Evolutionary conservation across 2,113 vertebrate genomes (phyloP).

Genomic region (Phrynosoma platyrhinos): DNA sequence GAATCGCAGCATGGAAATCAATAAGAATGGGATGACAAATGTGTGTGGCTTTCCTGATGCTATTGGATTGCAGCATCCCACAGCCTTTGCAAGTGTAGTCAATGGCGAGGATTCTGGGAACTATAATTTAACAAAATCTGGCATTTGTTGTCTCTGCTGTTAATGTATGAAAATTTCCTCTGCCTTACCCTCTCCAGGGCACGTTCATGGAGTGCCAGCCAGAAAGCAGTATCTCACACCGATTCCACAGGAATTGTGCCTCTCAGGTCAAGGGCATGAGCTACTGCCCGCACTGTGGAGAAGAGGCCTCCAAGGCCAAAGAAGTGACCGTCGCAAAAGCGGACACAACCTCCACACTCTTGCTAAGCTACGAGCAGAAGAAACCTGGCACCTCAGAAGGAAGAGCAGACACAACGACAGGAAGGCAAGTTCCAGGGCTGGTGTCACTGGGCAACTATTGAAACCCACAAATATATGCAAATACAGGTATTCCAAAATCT

Average conservation of each 20-base stretch:
- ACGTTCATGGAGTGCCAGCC: slow-evolving; percentile 97
- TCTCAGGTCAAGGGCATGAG: slow-evolving; percentile 87
- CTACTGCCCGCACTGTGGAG: slow-evolving; percentile 97
- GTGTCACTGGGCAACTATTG: background rate
- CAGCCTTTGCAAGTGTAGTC: no score
- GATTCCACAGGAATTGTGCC: slow-evolving; percentile 92
- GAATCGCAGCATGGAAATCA: no score
- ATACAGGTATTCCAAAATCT: no score
- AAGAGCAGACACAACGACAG: slow-evolving; percentile 94
- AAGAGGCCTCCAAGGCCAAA: slow-evolving; percentile 89
- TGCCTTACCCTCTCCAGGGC: slow-evolving; percentile 83
- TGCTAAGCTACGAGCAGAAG: slow-evolving; percentile 75
- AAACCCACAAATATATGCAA: no score
- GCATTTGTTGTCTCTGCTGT: background rate
- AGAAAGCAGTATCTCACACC: slow-evolving; percentile 93
- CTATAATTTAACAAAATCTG: no score
- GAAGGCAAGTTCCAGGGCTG: slow-evolving; percentile 79
- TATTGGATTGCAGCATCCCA: no score
- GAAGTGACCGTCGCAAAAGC: slow-evolving; percentile 89
- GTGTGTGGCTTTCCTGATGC: no score
- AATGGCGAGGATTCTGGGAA: no score
- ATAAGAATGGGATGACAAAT: no score
- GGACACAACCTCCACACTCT: slow-evolving; percentile 87
- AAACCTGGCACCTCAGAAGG: slow-evolving; percentile 81
- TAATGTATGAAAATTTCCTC: background rate